Percentiles rank a stretch among this genome's conserved stretches.
phyloP scores from a whole-genome alignment of 92 coral and sea anemone genomes.

The Umimayanthus chanpuru region DNA sequence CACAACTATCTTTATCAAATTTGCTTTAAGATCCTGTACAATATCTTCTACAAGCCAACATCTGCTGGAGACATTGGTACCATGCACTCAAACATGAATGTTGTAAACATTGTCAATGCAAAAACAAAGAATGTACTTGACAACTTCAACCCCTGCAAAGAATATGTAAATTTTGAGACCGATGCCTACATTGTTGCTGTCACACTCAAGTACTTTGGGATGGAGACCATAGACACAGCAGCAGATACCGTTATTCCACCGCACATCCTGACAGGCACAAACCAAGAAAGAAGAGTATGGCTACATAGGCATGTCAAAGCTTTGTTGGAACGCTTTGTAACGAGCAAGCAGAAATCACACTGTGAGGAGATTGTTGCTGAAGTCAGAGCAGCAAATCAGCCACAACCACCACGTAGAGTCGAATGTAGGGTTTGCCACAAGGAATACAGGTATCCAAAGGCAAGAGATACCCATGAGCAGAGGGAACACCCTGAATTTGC shows the following conservation, averaged over 20 bases:
- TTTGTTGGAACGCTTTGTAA: slow-evolving; percentile 12
- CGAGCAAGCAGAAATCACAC: slow-evolving; percentile 6
- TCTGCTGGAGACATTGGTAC: slow-evolving; percentile 64
- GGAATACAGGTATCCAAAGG: slow-evolving; percentile 58
- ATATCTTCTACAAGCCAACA: slow-evolving; percentile 34
- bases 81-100: slow-evolving; percentile 59
- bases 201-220: slow-evolving; percentile 56
- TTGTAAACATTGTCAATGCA: slow-evolving; percentile 54
- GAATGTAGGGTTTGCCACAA: slow-evolving; percentile 61
- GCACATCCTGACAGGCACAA: slow-evolving; percentile 2
- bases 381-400: slow-evolving; percentile 7
- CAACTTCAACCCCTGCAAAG: slow-evolving; percentile 63
- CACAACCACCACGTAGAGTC: not conserved
- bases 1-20: not conserved
- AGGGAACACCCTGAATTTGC: slow-evolving; percentile 39
- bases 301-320: slow-evolving; percentile 18
- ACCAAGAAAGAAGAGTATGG: not conserved
- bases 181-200: slow-evolving; percentile 64
- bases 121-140: slow-evolving; percentile 67
- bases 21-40: slow-evolving; percentile 50
- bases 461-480: slow-evolving; percentile 53
- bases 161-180: slow-evolving; percentile 65
- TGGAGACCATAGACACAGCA: slow-evolving; percentile 37
- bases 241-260: slow-evolving; percentile 60
- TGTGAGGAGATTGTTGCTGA: slow-evolving; percentile 6